A percentile compares a stretch with the other conserved stretches of the same genome.
Evolutionary conservation across 1,140 invertebrate species (phyloP).

Genomic region (Nasonia vitripennis): DNA sequence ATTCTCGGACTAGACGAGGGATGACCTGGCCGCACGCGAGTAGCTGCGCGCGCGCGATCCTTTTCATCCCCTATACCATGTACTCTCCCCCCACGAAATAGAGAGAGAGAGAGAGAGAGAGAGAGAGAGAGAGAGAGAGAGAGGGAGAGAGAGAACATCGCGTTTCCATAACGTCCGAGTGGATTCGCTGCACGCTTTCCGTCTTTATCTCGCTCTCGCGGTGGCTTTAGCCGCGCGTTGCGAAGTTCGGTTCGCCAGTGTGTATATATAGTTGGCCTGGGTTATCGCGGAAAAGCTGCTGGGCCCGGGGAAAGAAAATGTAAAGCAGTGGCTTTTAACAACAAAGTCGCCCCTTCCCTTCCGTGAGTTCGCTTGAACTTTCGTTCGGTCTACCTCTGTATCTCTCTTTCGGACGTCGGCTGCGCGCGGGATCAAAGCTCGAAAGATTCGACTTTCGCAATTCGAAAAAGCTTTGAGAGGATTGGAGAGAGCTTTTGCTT

Average conservation of each 20-base stretch:
- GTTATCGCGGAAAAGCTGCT: conserved; percentile 35
- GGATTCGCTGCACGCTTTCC: conserved; percentile 34
- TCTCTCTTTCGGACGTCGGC: background rate
- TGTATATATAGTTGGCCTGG: background rate
- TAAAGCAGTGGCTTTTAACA: conserved; percentile 53
- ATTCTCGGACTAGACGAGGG: conserved; percentile 71
- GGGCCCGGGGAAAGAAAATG: conserved; percentile 42
- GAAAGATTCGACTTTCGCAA: conserved; percentile 54
- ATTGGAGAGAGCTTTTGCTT: conserved; percentile 52
- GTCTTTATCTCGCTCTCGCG: conserved; percentile 3
- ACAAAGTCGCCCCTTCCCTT: conserved; percentile 38
- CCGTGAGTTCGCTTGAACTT: conserved; percentile 36
- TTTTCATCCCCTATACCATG: conserved; percentile 39
- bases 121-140: background rate
- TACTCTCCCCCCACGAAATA: conserved; percentile 6
- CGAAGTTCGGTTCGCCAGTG: background rate
- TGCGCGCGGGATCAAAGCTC: conserved; percentile 43
- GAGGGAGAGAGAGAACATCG: background rate
- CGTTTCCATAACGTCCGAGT: conserved; percentile 23
- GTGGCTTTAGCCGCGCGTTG: background rate
- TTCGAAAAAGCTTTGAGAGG: conserved; percentile 53
- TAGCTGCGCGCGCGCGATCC: conserved; percentile 47
- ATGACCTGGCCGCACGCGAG: conserved; percentile 71
- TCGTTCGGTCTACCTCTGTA: background rate
- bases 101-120: background rate